A percentile compares a stretch with the other conserved stretches of the same genome.
Conservation (phyloP, 2,888 invertebrate species). For the Ornithoptera alexandrae region DNA sequence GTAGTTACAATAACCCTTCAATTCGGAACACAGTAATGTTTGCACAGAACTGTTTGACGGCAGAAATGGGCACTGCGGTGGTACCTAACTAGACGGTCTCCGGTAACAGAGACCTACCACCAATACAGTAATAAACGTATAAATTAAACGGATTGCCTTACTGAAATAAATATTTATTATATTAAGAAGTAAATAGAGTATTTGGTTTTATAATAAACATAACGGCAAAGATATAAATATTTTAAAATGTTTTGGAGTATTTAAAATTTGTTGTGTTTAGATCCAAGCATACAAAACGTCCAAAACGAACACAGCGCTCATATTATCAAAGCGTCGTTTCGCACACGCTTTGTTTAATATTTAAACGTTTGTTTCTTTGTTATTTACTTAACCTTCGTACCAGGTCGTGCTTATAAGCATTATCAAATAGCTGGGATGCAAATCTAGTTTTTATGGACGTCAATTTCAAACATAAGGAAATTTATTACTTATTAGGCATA, state of each 20-base stretch:
- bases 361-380: constrained; percentile 26
- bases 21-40: no score
- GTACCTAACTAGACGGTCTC: no score
- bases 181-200: background rate
- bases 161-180: background rate
- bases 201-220: background rate
- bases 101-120: no score
- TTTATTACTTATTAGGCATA: no score
- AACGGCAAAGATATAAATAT: background rate
- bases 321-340: constrained; percentile 10
- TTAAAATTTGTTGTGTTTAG: no score
- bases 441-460: constrained; percentile 6
- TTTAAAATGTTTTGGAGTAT: background rate
- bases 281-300: background rate
- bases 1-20: no score
- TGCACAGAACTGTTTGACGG: no score
- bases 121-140: background rate
- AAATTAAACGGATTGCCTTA: background rate
- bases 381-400: constrained; percentile 27
- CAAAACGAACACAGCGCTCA: background rate
- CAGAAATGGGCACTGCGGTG: no score
- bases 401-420: constrained; percentile 19
- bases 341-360: constrained; percentile 22
- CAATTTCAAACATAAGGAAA: background rate
- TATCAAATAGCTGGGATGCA: constrained; percentile 18